Percentiles rank a stretch among this genome's conserved stretches.
phyloP scores from a whole-genome alignment of 2,113 vertebrate genomes.

The Stigmatopora nigra region DNA sequence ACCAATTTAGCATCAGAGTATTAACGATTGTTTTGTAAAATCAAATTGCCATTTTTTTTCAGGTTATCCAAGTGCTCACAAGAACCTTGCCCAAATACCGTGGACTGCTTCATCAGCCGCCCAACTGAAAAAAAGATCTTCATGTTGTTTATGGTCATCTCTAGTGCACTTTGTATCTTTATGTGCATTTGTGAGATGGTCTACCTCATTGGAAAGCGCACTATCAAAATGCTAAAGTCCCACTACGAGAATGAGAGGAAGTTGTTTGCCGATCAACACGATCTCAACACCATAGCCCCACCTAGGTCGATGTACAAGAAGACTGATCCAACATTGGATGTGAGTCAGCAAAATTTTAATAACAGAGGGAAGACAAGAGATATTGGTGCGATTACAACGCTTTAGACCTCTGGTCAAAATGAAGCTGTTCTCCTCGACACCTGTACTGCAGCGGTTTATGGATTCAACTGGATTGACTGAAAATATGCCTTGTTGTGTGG shows the following conservation, averaged over 20 bases:
- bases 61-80: conserved; percentile 77
- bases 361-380: conserved; percentile 28
- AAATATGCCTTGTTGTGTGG: neutral
- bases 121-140: conserved; percentile 94
- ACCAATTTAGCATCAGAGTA: neutral
- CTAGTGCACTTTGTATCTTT: conserved; percentile 74
- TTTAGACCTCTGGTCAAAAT: conserved; percentile 36
- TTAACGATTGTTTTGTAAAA: neutral
- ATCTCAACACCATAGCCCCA: conserved; percentile 32
- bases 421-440: neutral
- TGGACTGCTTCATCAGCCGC: conserved; percentile 84
- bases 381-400: conserved; percentile 1
- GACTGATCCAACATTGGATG: conserved; percentile 38
- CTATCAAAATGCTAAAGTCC: conserved; percentile 40
- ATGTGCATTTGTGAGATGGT: conserved; percentile 79
- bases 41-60: neutral
- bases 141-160: conserved; percentile 88
- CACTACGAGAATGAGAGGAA: conserved; percentile 31
- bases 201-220: conserved; percentile 79
- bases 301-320: conserved; percentile 32
- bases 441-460: neutral
- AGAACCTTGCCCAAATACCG: conserved; percentile 74
- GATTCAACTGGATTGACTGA: neutral
- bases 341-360: conserved; percentile 41
- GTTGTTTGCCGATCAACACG: conserved; percentile 39